phyloP scores from a whole-genome alignment of 92 coral and sea anemone genomes.

The Ricordea florida region DNA sequence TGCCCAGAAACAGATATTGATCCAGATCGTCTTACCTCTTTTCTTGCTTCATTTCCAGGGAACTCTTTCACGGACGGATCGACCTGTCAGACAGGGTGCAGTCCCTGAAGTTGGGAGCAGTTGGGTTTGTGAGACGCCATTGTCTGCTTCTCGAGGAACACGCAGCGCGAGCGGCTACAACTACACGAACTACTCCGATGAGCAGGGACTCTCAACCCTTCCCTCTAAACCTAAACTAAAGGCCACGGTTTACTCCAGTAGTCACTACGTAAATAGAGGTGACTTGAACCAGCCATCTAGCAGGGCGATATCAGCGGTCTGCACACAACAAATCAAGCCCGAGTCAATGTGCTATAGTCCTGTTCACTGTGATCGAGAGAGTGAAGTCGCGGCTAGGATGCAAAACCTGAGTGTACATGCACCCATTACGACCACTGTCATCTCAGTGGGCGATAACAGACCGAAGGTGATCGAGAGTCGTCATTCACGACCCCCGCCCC shows the following conservation, averaged over 20 bases:
- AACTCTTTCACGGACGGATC: conserved; percentile 64
- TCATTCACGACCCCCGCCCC: conserved; percentile 12
- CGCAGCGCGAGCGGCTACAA: not conserved
- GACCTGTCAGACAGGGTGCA: not conserved
- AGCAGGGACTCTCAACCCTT: conserved; percentile 25
- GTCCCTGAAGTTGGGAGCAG: conserved; percentile 5
- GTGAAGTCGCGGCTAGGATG: conserved; percentile 54
- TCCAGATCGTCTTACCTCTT: not conserved
- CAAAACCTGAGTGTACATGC: conserved; percentile 26
- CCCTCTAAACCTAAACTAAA: conserved; percentile 61
- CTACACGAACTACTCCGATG: conserved; percentile 2
- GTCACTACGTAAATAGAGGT: conserved; percentile 58
- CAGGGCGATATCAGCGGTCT: conserved; percentile 42
- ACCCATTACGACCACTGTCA: not conserved
- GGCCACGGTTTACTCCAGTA: conserved; percentile 31
- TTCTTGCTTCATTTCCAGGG: conserved; percentile 16
- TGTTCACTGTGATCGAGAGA: conserved; percentile 79
- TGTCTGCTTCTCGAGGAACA: not conserved
- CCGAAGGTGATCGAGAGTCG: conserved; percentile 18
- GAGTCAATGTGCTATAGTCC: conserved; percentile 90
- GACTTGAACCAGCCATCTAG: conserved; percentile 1
- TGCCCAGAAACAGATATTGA: not conserved
- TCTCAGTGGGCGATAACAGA: conserved; percentile 23
- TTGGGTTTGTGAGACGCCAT: conserved; percentile 23
- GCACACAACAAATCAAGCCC: conserved; percentile 95